Conservation (phyloP, 1,140 invertebrate species). For the Bombus waltoni region DNA sequence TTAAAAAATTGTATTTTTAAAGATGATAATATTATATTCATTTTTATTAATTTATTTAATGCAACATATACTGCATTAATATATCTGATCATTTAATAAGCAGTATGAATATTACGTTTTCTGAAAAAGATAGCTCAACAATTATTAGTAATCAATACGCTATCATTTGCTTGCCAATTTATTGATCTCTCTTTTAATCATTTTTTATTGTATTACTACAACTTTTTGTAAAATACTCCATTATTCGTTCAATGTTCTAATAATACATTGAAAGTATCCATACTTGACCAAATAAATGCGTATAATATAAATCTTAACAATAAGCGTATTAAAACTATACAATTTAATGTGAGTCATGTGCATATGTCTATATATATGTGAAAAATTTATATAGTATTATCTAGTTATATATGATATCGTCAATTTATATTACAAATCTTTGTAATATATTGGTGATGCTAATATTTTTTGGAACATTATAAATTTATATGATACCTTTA, state of each 20-base stretch:
- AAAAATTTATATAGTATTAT: too few relatives aligned
- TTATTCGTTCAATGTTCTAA: neutral
- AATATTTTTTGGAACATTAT: too few relatives aligned
- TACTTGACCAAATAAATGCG: neutral
- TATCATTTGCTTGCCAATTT: neutral
- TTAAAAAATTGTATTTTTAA: neutral
- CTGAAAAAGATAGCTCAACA: neutral
- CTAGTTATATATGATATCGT: too few relatives aligned
- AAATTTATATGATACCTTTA: too few relatives aligned
- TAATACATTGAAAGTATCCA: too few relatives aligned
- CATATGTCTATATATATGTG: neutral
- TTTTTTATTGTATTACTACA: too few relatives aligned
- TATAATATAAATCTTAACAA: neutral
- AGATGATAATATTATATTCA: neutral
- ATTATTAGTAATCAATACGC: neutral
- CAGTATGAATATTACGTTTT: neutral
- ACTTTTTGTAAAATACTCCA: neutral
- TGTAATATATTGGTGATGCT: too few relatives aligned
- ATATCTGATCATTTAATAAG: neutral
- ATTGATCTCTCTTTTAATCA: neutral
- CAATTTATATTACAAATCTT: too few relatives aligned
- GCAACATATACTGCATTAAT: neutral
- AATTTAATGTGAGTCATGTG: neutral
- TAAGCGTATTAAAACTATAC: neutral
- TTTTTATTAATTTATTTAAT: slow-evolving; percentile 7